phyloP scores from a whole-genome alignment of 2,888 invertebrate species.

The Acleris holmiana region DNA sequence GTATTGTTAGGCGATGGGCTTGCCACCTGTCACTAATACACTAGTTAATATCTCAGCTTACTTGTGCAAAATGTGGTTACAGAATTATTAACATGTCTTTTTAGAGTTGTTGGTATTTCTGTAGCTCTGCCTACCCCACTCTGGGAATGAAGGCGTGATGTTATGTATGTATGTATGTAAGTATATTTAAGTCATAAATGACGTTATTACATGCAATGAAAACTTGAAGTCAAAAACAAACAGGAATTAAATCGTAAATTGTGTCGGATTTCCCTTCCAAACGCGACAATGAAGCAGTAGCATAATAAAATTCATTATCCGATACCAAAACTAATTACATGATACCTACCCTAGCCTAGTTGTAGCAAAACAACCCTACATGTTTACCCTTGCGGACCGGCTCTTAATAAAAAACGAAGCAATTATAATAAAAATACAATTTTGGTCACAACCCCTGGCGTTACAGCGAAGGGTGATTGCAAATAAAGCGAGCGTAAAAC shows the following conservation, averaged over 20 bases:
- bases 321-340: slow-evolving; percentile 63
- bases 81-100: too few relatives aligned
- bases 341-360: slow-evolving; percentile 55
- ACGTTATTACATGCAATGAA: background rate
- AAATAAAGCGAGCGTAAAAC: slow-evolving; percentile 73
- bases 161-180: too few relatives aligned
- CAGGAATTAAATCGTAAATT: slow-evolving; percentile 6
- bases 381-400: slow-evolving; percentile 73
- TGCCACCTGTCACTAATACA: too few relatives aligned
- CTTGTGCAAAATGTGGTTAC: too few relatives aligned
- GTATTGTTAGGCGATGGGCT: too few relatives aligned
- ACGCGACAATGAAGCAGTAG: slow-evolving; percentile 12
- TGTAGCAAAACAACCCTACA: slow-evolving; percentile 62
- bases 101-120: too few relatives aligned
- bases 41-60: too few relatives aligned
- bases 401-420: slow-evolving; percentile 70
- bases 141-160: too few relatives aligned
- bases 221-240: slow-evolving; percentile 15
- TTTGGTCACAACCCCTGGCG: slow-evolving; percentile 76
- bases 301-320: slow-evolving; percentile 26
- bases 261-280: slow-evolving; percentile 15
- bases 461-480: slow-evolving; percentile 71
- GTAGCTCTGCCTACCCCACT: too few relatives aligned
- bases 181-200: too few relatives aligned
- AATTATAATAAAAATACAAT: slow-evolving; percentile 84